Evolutionary conservation across 1,140 invertebrate species (phyloP), one percentile per base, ranked within the genome.

Genomic region (Pentalonia nigronervosa): DNA sequence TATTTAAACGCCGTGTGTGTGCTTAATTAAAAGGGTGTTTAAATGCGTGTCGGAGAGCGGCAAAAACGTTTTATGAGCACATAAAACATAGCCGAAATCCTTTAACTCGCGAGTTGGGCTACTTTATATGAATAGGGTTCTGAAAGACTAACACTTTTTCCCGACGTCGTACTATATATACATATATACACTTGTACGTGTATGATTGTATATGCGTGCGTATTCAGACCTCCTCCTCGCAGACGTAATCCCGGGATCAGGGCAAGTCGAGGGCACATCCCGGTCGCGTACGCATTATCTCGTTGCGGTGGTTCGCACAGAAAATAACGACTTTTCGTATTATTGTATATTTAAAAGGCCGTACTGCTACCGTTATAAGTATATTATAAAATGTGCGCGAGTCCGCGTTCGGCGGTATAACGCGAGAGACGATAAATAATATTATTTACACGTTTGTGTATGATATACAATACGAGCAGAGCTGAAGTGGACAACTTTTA

Each of bases 21-120:
- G 48, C 87, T 88, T 88, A 88, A 88, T 88, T 88, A 88, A 88
- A 88, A 88, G 47, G 87, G 87, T 53, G 87, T 36, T 88, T 47
- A 76, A 76, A 76, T 76, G n/a, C 6, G 17, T n/a, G 60, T 34
- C 30, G 30, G 14, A 20, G 45, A 3, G 45, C 30, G 45, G 25
- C 25, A n/a, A 41, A 88, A 88, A 50, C 48, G 34, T 88, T 88
- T 88, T 88, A 88, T 21, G 87, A 25, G 11, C n/a, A n/a, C 87
- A 88, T 88, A 88, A 88, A 48, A 50, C 9, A n/a, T 17, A 88
- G 48, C 84, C 87, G 21, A 88, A 50, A 88, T 88, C 87, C 87
- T 88, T 88, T 88, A 88, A 88, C 87, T n/a, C 87, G 87, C 87
- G 47, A 53, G 48, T 88, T n/a, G 7, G 20, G 87, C n/a, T 53